Evolutionary conservation across 2,113 vertebrate species (phyloP), one percentile per base, ranked within the genome.

Genomic region (Poeciliopsis turrubarensis): DNA sequence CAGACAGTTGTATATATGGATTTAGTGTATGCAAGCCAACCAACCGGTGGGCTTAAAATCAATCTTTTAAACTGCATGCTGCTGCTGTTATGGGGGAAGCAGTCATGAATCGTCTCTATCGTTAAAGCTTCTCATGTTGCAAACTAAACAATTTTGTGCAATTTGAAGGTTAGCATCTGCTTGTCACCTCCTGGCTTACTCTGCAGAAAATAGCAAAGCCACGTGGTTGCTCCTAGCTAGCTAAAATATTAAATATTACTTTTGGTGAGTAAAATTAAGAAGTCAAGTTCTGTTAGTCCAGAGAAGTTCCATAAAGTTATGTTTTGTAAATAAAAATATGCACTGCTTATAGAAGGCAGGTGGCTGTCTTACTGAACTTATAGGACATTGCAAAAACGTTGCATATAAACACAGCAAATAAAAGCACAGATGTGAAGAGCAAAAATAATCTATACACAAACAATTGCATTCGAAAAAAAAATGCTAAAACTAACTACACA

Each of bases 1-100:
- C 61, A 47, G 73, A 68, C 77, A 27, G 65, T 82, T 61, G 65
- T 72, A 81, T 82, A 87, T 90, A 87, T 84, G 78, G 85, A 88
- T 91, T 72, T 25, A 63, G 72, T 60, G 78, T 76, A 67, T 77
- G 65, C 54, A 54, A 62, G 69, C 51, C 73, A 78, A 68, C 72
- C 70, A 30, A 73, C 61, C 60, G 51, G 72, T 74, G 14, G 71
- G 30, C 25, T 34, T 32, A 31, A 47, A 83, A 91, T 88, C 68
- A 76, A 32, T 85, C 67, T 26, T 39, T 61, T 70, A 54, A 64
- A 68, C 69, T 65, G 39, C 25, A 44, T 25, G 47, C 12, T 82
- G 67, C 54, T 67, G 41, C 31, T 54, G 71, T 25, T 66, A 79
- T 12, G 85, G 27, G 65, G 65, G 60, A 76, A 80, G 63, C 71